phyloP scores from a whole-genome alignment of 2,888 invertebrate genomes.

The Caenorhabditis auriculariae region DNA sequence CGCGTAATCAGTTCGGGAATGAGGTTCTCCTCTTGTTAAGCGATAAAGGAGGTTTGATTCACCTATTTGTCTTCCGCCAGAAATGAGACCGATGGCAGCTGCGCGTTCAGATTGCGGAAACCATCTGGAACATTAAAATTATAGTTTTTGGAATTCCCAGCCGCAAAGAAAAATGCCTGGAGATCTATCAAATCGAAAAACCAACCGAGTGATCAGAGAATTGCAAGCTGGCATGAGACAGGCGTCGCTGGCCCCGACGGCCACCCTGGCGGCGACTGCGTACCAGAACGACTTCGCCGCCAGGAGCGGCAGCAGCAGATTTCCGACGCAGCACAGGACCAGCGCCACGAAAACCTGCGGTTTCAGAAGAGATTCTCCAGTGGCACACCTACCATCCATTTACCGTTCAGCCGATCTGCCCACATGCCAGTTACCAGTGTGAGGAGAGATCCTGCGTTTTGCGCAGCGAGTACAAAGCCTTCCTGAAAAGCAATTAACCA shows the following conservation, averaged over 20 bases:
- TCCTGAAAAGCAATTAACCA: constrained; percentile 49
- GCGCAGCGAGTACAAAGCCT: constrained; percentile 59
- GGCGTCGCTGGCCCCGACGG: constrained; percentile 59
- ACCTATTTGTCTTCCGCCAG: constrained; percentile 59
- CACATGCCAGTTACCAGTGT: constrained; percentile 58
- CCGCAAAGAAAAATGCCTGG: constrained; percentile 7
- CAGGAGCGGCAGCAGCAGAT: constrained; percentile 49
- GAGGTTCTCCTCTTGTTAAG: background rate
- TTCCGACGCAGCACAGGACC: constrained; percentile 52
- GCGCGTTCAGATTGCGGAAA: constrained; percentile 59
- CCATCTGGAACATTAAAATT: constrained; percentile 28
- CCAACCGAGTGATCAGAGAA: constrained; percentile 58
- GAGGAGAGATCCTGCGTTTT: constrained; percentile 57
- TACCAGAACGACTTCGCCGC: constrained; percentile 51
- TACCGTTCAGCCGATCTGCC: constrained; percentile 58
- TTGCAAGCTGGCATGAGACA: constrained; percentile 58
- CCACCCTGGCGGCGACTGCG: constrained; percentile 50
- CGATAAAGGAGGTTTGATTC: no score
- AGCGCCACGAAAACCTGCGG: constrained; percentile 30
- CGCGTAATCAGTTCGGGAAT: no score
- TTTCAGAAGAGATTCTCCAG: constrained; percentile 2
- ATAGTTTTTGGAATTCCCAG: constrained; percentile 3
- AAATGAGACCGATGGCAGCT: constrained; percentile 58
- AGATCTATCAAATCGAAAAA: background rate
- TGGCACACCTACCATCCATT: constrained; percentile 61